phyloP scores from a whole-genome alignment of 2,113 vertebrate species.

The Festucalex cinctus region DNA sequence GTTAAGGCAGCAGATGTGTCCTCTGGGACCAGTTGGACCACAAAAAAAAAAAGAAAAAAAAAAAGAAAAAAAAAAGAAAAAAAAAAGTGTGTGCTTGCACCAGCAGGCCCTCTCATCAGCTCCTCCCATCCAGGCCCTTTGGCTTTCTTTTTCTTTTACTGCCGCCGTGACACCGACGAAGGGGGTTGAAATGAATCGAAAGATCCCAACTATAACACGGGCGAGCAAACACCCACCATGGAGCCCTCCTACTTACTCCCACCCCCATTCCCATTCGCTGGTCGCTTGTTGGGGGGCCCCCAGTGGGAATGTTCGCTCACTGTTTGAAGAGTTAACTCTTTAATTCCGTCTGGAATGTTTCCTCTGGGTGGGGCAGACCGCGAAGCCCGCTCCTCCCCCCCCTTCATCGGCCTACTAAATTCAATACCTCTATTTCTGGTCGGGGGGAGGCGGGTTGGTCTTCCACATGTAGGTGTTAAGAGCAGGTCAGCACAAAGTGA shows the following conservation, averaged over 20 bases:
- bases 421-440: constrained; percentile 75
- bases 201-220: constrained; percentile 42
- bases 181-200: constrained; percentile 60
- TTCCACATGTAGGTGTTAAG: constrained; percentile 62
- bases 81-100: constrained; percentile 51
- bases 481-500: constrained; percentile 60
- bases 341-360: constrained; percentile 81
- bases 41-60: no score
- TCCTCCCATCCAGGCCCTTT: constrained; percentile 53
- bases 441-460: constrained; percentile 36
- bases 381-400: constrained; percentile 50
- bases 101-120: constrained; percentile 28
- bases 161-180: constrained; percentile 45
- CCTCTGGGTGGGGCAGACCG: constrained; percentile 74
- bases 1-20: constrained; percentile 60
- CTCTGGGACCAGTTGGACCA: no score
- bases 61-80: constrained; percentile 52
- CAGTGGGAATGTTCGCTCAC: constrained; percentile 69
- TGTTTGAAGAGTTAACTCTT: constrained; percentile 77
- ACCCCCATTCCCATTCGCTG: constrained; percentile 6
- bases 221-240: constrained; percentile 39
- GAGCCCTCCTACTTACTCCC: constrained; percentile 20
- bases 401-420: constrained; percentile 68
- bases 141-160: constrained; percentile 60
- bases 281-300: constrained; percentile 63